These are phyloP conservation scores for Temnothorax unifasciatus DNA, from an alignment of 2,888 invertebrate genomes.

Conservation along the genomic window DNA sequence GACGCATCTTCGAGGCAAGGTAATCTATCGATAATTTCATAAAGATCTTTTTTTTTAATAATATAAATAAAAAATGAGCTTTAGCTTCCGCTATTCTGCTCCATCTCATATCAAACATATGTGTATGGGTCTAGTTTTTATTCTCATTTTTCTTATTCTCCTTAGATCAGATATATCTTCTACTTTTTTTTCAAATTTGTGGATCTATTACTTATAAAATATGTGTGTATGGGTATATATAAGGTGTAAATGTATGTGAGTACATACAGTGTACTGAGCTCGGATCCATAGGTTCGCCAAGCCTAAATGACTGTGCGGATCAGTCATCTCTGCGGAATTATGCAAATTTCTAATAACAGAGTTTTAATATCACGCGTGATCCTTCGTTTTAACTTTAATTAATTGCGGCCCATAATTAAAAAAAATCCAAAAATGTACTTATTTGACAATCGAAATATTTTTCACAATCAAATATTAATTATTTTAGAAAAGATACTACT, in stretches of 20 bases:
- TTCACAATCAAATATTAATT: neutral
- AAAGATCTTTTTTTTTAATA: neutral
- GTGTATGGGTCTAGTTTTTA: neutral
- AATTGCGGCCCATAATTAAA: neutral
- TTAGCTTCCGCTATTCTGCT: neutral
- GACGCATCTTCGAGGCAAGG: conserved; percentile 89
- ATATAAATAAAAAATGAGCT: neutral
- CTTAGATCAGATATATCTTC: neutral
- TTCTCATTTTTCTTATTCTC: neutral
- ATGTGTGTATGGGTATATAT: neutral
- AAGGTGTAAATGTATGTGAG: neutral
- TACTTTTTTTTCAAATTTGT: neutral
- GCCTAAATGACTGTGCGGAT: neutral
- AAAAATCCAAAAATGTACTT: neutral
- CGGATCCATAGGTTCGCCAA: neutral
- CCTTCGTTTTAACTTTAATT: neutral
- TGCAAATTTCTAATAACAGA: neutral
- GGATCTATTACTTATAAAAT: neutral
- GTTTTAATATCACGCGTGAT: neutral
- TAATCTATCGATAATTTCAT: conserved; percentile 80
- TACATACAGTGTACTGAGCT: neutral
- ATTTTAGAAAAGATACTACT: neutral
- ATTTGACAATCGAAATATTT: neutral
- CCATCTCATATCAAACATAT: neutral
- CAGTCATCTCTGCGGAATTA: neutral